A percentile compares a stretch with the other conserved stretches of the same genome.
These are phyloP conservation scores for Hydropsyche betteni DNA, from an alignment of 2,888 invertebrate species.

Conservation along the genomic window DNA sequence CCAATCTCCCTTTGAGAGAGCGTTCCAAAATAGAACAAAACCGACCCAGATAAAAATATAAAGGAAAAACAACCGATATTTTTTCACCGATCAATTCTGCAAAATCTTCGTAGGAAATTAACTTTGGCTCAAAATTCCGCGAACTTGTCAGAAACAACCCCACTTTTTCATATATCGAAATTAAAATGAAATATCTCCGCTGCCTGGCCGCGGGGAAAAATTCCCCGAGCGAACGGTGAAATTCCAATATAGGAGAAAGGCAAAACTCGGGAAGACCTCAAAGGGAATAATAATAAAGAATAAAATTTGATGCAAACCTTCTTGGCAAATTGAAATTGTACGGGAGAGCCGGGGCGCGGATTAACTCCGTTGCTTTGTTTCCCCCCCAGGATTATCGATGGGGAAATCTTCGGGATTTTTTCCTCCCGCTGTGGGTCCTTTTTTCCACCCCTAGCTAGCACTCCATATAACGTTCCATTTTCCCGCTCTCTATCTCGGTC, in stretches of 20 bases:
- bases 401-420: slow-evolving; percentile 12
- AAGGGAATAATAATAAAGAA: slow-evolving; percentile 35
- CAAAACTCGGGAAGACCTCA: slow-evolving; percentile 14
- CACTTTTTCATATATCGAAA: slow-evolving; percentile 34
- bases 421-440: background rate
- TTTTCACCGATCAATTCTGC: background rate
- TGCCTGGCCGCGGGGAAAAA: slow-evolving; percentile 14
- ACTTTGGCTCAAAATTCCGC: slow-evolving; percentile 30
- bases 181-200: slow-evolving; percentile 38
- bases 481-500: background rate
- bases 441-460: background rate
- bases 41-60: background rate
- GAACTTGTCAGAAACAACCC: slow-evolving; percentile 28
- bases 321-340: slow-evolving; percentile 39
- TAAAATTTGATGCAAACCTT: slow-evolving; percentile 37
- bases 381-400: slow-evolving; percentile 32
- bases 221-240: slow-evolving; percentile 4
- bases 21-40: too few species aligned
- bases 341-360: slow-evolving; percentile 23
- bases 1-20: too few species aligned
- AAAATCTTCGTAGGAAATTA: slow-evolving; percentile 17
- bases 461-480: background rate
- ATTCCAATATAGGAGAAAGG: slow-evolving; percentile 32
- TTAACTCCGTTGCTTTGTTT: slow-evolving; percentile 37
- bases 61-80: background rate